Evolutionary conservation across 2,888 invertebrate species (phyloP), one percentile per base, ranked within the genome.

Genomic region (Cyclophora punctaria): DNA sequence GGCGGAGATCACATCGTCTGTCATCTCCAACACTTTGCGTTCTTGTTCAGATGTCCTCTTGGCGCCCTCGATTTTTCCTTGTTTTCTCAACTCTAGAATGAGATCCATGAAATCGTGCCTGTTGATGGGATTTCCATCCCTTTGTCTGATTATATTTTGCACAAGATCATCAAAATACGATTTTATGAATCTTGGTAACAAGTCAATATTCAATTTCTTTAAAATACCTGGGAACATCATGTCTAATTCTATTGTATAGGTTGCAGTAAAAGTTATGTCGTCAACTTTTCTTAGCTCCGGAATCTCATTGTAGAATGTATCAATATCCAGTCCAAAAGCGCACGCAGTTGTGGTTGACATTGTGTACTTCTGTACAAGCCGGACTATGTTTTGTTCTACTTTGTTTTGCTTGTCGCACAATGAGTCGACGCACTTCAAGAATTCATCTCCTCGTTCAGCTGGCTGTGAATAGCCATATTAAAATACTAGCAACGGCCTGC

Each of bases 21-120:
- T 73, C 6, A 81, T 54, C 52, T 74, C 69, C 33, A 75, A n/a
- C 0, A 48, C 20, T 3, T 59, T 7, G 3, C 7, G 49, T 33
- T 57, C 46, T 2, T 61, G 57, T 5, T 59, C 55, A 1, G 51
- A 20, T 20, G 20, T 20, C 20, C 20, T 59, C 34, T 58, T 64
- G 2, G 47, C 52, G 0, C 57, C 59, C 5, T 57, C 41, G 7
- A 79, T 43, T n/a, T 67, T 56, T 46, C 67, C 64, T 53, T 66
- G 51, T 51, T 67, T 56, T 56, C 58, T 73, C 35, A 80, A 44
- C 51, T 74, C 75, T 41, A 75, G 53, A 34, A 79, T 63, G 34
- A 78, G 60, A 62, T 79, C 76, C 69, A 80, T 74, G 34, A 79
- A 78, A 48, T 80, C 78, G 5, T 69, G 69, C 43, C 77, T 67